Base-by-base conservation (phyloP, 2,113 vertebrate genomes). In the Cervus canadensis region DNA sequence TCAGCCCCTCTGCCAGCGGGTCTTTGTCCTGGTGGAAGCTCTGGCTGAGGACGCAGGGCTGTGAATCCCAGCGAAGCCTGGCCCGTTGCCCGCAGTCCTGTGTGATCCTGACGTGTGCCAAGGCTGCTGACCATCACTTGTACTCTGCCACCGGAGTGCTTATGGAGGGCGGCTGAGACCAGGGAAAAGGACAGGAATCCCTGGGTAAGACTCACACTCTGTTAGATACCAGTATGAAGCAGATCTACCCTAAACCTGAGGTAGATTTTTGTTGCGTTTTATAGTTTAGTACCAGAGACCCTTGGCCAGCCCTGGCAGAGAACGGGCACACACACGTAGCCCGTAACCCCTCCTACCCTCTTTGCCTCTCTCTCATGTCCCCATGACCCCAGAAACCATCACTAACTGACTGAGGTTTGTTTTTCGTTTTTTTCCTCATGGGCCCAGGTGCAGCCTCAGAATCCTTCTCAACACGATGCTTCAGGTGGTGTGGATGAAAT, bases 261-360 rank as follows among this genome's bases (percentile, higher is more conserved):
- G 7, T 60, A 64, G 81, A 19, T 54, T 82, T 25, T 67, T 6
- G n/a, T 71, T 23, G n/a, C 6, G 6, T 54, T 57, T 91, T 84
- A 5, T 93, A 45, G 60, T 60, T 94, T 79, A 74, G 45, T n/a
- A 45, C n/a, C 48, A 43, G 71, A 82, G 28, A 50, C 19, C 4
- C 25, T 52, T 33, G 30, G n/a, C 43, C 7, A 14, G 19, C 40
- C 84, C 14, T 19, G 60, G 54, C 40, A 59, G 40, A 64, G 28
- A 45, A 13, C 2, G 11, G 33, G 54, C 2, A 9, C 5, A 57
- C 7, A 25, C 3, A 2, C 6, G 2, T 40, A 3, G 23, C 15
- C 54, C 10, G 0, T n/a, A 33, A 10, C 28, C 48, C 28, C 3
- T 30, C 28, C 85, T 67, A 81, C 25, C 25, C 40, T 87, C 15